phyloP scores from a whole-genome alignment of 2,113 vertebrate genomes.

The Cervus canadensis region DNA sequence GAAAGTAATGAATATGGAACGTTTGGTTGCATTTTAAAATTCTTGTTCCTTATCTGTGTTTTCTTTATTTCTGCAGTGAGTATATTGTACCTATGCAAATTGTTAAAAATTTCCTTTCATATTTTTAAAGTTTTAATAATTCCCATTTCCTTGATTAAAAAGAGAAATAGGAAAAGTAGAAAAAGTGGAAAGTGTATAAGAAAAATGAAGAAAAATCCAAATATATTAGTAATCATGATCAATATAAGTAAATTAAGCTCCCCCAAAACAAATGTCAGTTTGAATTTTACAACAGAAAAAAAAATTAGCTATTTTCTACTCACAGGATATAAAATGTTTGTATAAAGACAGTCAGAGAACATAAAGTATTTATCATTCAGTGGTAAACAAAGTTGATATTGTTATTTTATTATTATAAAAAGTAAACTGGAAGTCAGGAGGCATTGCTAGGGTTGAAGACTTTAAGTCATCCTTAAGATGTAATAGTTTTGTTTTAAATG shows the following conservation, averaged over 20 bases:
- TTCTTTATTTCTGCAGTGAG: background rate
- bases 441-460: background rate
- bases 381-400: background rate
- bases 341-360: background rate
- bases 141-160: background rate
- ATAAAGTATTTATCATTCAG: background rate
- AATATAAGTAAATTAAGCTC: background rate
- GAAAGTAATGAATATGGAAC: background rate
- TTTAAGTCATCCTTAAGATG: background rate
- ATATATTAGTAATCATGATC: background rate
- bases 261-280: background rate
- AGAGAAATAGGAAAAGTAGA: background rate
- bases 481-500: background rate
- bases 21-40: background rate
- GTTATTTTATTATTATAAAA: constrained; percentile 22
- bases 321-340: background rate
- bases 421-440: background rate
- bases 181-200: background rate
- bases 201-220: background rate
- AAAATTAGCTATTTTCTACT: background rate
- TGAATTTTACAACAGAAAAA: background rate
- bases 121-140: background rate
- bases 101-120: background rate
- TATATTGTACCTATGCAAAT: background rate
- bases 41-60: background rate